Percentiles rank a stretch among this genome's conserved stretches.
Conservation (phyloP, 2,113 vertebrate species). For the Aythya baeri region DNA sequence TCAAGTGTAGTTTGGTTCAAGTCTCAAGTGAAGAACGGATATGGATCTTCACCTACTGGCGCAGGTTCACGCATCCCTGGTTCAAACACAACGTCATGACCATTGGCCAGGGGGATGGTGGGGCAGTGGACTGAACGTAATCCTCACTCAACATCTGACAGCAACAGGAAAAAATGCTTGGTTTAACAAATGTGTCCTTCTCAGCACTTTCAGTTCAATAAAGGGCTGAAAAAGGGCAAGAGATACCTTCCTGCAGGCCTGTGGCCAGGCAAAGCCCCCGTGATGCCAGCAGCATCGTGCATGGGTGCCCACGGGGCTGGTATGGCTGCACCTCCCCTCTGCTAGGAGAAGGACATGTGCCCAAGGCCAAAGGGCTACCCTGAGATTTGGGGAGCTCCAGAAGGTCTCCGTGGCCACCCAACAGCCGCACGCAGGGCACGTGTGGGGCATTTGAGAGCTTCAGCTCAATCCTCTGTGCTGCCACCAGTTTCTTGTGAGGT, state of each 20-base stretch:
- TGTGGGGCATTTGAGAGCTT: neutral
- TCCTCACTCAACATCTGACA: neutral
- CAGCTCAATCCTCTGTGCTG: neutral
- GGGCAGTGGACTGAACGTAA: neutral
- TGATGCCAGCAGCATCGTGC: neutral
- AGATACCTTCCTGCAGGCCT: neutral
- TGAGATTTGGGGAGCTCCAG: neutral
- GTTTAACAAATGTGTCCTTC: neutral
- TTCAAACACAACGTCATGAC: neutral
- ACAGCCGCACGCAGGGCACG: neutral
- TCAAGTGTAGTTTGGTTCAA: neutral
- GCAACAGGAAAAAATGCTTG: neutral
- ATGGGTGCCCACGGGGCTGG: neutral
- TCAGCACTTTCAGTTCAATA: neutral
- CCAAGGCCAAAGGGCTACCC: neutral
- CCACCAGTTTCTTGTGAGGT: neutral
- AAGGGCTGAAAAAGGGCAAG: neutral
- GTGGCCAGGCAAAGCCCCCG: neutral
- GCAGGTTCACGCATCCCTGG: neutral
- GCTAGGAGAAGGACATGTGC: neutral
- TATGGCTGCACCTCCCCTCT: neutral
- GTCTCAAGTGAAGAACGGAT: neutral
- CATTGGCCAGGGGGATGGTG: neutral
- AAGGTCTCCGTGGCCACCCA: neutral
- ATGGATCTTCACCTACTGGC: neutral